Base-by-base conservation (phyloP, 1,140 invertebrate genomes). In the Papilio machaon region DNA sequence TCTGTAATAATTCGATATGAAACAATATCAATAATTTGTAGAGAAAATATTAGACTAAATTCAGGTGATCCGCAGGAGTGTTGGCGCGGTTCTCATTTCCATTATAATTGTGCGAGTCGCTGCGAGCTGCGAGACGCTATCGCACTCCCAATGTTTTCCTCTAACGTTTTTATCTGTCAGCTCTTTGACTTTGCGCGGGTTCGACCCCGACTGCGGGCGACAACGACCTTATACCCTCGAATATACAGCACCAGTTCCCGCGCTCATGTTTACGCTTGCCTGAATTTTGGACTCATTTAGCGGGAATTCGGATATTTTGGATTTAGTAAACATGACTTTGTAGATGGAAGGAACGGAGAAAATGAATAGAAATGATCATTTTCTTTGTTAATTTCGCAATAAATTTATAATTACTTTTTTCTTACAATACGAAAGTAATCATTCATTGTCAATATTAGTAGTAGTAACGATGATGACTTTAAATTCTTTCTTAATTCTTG, bases 261-360 rank as follows among this genome's bases (percentile, higher is more conserved):
- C 80, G 60, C 23, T 35, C 58, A 60, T 54, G n/a, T 80, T 81
- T 76, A 80, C 83, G 81, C 84, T 84, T 84, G 83, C 81, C 80
- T 84, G 86, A 89, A 91, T 92, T 91, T 93, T 90, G 88, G 88
- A 91, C 91, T 93, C 91, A 93, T 93, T 92, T 91, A 87, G 82
- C 85, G 87, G 83, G 82, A 84, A 90, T 91, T 90, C 86, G 86
- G 86, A 86, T 90, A 90, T 92, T 94, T 91, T 87, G 91, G 87
- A 91, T 90, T 91, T 91, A 88, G 88, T 91, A 90, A 91, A 90
- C 87, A 91, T 82, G 83, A 85, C 82, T 87, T 83, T 85, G 84
- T 81, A 86, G 83, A 88, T 90, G 81, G 82, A 85, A 87, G 85
- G 81, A 84, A 87, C 85, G 81, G 84, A 84, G 84, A 89, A 86